These are phyloP conservation scores for Saimiri boliviensis DNA, from an alignment of 2,113 vertebrate genomes.

Conservation along the genomic window DNA sequence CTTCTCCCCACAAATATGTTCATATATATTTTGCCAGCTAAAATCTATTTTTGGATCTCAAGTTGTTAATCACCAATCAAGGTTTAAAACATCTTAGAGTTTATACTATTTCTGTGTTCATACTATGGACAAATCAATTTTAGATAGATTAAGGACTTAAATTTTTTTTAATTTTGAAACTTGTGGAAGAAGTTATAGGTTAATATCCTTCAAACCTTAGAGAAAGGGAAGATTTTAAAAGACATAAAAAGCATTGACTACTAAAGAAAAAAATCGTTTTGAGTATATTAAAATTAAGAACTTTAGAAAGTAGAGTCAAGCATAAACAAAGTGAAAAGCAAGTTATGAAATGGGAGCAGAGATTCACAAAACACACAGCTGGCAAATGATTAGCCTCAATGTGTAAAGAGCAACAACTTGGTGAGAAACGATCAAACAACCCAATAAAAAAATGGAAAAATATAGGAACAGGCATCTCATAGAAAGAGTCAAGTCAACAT, in stretches of 20 bases:
- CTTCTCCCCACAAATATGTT: background rate
- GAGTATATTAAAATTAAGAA: background rate
- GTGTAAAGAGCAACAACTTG: background rate
- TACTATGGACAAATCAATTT: background rate
- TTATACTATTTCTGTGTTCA: background rate
- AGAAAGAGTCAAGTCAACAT: background rate
- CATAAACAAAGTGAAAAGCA: background rate
- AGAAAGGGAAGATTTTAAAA: conserved; percentile 17
- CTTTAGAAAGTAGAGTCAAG: background rate
- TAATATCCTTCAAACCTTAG: background rate
- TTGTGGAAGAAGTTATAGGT: background rate
- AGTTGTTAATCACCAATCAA: background rate
- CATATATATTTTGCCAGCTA: background rate
- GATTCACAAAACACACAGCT: background rate
- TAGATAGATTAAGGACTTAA: background rate
- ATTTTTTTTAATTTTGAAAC: background rate
- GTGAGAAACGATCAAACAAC: background rate
- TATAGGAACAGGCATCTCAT: background rate
- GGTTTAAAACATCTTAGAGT: background rate
- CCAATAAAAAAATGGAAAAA: background rate
- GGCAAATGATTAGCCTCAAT: background rate
- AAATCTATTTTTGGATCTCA: background rate
- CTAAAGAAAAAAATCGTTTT: background rate
- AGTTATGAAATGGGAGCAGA: background rate
- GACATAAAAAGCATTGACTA: background rate